Percentiles rank a stretch among this genome's conserved stretches.
Conservation (phyloP, 2,797 vertebrate species). For the Mus minutoides region DNA sequence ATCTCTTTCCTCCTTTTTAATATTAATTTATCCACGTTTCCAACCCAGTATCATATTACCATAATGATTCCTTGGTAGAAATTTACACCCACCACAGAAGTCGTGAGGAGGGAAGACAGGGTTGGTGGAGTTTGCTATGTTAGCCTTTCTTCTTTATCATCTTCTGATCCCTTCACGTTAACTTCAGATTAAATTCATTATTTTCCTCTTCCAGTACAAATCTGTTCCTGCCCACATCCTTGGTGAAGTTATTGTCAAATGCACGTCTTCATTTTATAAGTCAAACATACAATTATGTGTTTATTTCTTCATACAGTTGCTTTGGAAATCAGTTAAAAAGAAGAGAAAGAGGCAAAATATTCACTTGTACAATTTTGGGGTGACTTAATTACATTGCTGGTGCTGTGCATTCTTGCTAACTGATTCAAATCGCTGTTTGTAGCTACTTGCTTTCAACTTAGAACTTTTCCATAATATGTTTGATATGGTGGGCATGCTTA, state of each 20-base stretch:
- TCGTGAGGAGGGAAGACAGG: neutral
- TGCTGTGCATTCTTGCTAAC: too few relatives aligned
- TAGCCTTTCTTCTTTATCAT: neutral
- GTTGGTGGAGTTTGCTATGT: neutral
- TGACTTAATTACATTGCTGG: neutral
- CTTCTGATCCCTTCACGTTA: neutral
- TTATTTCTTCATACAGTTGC: neutral
- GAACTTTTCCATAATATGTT: neutral
- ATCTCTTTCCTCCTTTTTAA: too few relatives aligned
- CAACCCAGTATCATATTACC: neutral
- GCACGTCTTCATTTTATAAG: neutral
- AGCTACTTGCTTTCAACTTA: neutral
- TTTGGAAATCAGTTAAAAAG: neutral
- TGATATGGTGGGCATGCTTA: neutral
- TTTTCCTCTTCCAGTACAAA: neutral
- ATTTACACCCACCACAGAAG: neutral
- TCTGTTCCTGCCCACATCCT: neutral
- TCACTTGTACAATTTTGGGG: neutral
- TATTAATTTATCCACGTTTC: neutral
- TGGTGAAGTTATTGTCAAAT: neutral
- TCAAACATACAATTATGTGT: neutral
- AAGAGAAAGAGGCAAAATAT: neutral
- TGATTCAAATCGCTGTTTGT: neutral
- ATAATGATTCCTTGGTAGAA: neutral
- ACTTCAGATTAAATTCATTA: neutral